phyloP scores from a whole-genome alignment of 2,797 vertebrate genomes.

The Pitangus sulphuratus region DNA sequence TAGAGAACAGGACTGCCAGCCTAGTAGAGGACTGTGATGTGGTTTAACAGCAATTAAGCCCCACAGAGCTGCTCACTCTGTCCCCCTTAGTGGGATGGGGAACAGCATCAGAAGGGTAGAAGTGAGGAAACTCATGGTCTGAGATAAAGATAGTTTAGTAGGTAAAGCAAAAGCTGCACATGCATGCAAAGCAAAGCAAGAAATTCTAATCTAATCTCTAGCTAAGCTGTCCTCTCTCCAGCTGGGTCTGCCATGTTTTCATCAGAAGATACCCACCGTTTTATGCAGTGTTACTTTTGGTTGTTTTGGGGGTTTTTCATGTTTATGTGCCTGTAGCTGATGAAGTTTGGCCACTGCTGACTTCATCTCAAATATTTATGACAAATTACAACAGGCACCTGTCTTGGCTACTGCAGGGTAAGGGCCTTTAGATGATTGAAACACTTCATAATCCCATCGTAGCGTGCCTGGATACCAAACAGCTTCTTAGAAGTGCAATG shows the following conservation, averaged over 20 bases:
- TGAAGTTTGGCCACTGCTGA: background rate
- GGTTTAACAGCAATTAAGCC: background rate
- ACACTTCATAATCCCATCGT: background rate
- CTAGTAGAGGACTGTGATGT: background rate
- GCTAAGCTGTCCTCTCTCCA: background rate
- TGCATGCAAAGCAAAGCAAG: background rate
- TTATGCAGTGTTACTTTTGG: background rate
- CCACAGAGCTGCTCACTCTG: background rate
- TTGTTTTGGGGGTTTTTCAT: background rate
- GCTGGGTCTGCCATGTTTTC: background rate
- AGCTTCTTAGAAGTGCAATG: background rate
- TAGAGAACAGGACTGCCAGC: background rate
- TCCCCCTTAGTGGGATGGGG: fast-evolving
- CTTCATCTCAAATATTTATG: background rate
- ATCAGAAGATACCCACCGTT: background rate
- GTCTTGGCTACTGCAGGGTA: background rate
- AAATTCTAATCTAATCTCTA: background rate
- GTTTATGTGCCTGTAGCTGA: background rate
- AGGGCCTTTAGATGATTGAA: background rate
- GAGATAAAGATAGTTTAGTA: background rate
- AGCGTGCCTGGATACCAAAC: background rate
- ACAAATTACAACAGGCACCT: background rate
- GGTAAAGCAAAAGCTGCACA: background rate
- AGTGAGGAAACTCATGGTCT: background rate
- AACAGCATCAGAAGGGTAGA: background rate